Percentiles rank a stretch among this genome's conserved stretches.
These are phyloP conservation scores for Euleptes europaea DNA, from an alignment of 2,113 vertebrate genomes.

Conservation along the genomic window DNA sequence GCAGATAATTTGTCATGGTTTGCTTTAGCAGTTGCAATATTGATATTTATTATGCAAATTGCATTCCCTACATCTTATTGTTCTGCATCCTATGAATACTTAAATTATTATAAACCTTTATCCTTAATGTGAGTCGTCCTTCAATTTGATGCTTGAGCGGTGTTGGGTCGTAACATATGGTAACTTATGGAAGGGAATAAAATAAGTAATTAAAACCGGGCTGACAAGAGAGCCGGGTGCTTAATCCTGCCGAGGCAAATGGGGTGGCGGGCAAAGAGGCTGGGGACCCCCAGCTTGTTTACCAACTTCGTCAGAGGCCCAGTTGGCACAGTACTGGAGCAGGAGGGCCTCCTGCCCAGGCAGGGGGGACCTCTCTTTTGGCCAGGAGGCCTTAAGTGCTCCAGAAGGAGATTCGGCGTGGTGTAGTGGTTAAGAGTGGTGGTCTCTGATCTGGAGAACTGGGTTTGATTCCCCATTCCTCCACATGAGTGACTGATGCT, in stretches of 20 bases:
- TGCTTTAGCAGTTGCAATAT: slow-evolving; percentile 78
- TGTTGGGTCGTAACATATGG: slow-evolving; percentile 41
- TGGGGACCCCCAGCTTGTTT: not conserved
- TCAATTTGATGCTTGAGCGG: slow-evolving; percentile 57
- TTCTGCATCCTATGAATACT: slow-evolving; percentile 72
- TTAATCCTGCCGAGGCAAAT: slow-evolving; percentile 9
- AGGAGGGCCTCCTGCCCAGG: no score
- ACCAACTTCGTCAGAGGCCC: not conserved
- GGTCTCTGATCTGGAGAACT: no score
- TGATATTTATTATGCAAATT: slow-evolving; percentile 84
- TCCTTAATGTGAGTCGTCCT: slow-evolving; percentile 68
- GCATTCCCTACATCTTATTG: slow-evolving; percentile 76
- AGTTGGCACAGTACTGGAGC: no score
- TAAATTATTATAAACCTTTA: slow-evolving; percentile 74
- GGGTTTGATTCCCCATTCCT: no score
- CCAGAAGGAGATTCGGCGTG: no score
- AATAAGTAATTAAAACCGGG: slow-evolving; percentile 46
- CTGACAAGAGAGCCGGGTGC: not conserved
- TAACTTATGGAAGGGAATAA: slow-evolving; percentile 25
- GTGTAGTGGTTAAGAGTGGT: no score
- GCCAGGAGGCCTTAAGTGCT: fast-evolving
- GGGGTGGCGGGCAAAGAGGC: not conserved
- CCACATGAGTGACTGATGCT: no score
- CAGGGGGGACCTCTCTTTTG: fast-evolving
- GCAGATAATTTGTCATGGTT: slow-evolving; percentile 77